Percentiles rank a stretch among this genome's conserved stretches.
These are phyloP conservation scores for Ctenicera cuprea DNA, from an alignment of 2,888 invertebrate genomes.

Conservation along the genomic window DNA sequence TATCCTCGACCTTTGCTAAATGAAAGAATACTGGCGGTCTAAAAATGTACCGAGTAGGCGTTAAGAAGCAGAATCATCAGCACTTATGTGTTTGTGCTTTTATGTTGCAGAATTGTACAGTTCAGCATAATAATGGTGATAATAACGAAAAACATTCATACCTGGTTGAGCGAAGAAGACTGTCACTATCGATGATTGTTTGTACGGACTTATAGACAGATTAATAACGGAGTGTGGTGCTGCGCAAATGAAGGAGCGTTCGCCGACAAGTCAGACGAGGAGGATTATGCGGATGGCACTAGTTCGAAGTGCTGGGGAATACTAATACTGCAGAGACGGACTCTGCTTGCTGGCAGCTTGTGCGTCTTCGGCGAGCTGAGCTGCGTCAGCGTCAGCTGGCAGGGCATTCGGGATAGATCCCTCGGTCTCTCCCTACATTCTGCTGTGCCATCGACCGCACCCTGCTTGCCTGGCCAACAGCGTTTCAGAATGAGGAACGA, in stretches of 20 bases:
- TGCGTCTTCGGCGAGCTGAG: slow-evolving; percentile 57
- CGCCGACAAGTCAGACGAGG: slow-evolving; percentile 11
- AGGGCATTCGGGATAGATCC: slow-evolving; percentile 56
- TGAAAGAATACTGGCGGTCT: slow-evolving; percentile 49
- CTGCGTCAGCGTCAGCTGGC: slow-evolving; percentile 60
- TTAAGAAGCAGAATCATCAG: slow-evolving; percentile 47
- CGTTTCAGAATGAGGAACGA: slow-evolving; percentile 34
- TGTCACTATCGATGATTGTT: slow-evolving; percentile 9
- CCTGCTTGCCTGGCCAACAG: slow-evolving; percentile 51
- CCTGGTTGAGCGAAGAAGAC: slow-evolving; percentile 27
- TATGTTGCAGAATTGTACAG: slow-evolving; percentile 27
- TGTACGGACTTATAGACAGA: no score
- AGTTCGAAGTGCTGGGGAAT: slow-evolving; percentile 51
- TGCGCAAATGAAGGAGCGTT: slow-evolving; percentile 16
- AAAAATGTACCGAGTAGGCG: slow-evolving; percentile 53
- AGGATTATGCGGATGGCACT: slow-evolving; percentile 49
- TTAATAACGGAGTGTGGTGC: not conserved
- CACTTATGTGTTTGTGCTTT: slow-evolving; percentile 24
- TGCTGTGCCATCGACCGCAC: slow-evolving; percentile 57
- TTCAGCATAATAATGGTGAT: not conserved
- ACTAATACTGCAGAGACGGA: slow-evolving; percentile 56
- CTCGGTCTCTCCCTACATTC: slow-evolving; percentile 51
- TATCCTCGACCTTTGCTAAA: slow-evolving; percentile 53
- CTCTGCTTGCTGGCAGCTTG: slow-evolving; percentile 53
- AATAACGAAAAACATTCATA: slow-evolving; percentile 30